Base-by-base conservation (phyloP, 2,797 vertebrate genomes). In the Chromobotia macracanthus region DNA sequence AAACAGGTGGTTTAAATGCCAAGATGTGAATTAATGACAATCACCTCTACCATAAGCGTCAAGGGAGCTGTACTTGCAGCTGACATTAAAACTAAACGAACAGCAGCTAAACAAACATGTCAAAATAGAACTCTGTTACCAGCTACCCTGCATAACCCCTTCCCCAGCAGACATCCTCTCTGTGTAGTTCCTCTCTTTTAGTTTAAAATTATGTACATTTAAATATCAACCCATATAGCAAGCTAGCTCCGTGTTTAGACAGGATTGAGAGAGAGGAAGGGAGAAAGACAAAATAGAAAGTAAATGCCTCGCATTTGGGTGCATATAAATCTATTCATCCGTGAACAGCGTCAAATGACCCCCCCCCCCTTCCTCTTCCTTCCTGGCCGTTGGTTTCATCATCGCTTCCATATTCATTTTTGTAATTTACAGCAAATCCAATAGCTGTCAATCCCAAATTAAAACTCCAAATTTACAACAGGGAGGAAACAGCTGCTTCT, bases 381-480 rank as follows among this genome's bases (percentile, higher is more conserved):
- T 69, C 41, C 55, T 64, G 67, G 72, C 41, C 55, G 28, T 71
- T 25, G 41, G 87, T 91, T 91, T 90, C 89, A 89, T 90, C 89
- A 89, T 90, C 88, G 84, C 90, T 91, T 92, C 89, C 89, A 92
- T 93, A 93, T 93, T 93, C 87, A 92, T 94, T 91, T 91, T 88
- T 91, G 89, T 92, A 92, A 94, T 93, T 93, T 93, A 94, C 92
- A 91, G 91, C 93, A 93, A 93, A 93, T 91, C 91, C 92, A 94
- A 92, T 92, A 92, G 90, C 92, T 92, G 92, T 92, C 92, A 93
- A 89, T 93, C 92, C 91, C n/a, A 82, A 83, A 86, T 87, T 86
- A 82, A 86, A 79, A 48, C 76, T 84, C 87, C 82, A 91, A 91
- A 93, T 94, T 92, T 91, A 93, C 90, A 85, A 87, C 88, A 58